Evolutionary conservation across 2,888 invertebrate species (phyloP).

Genomic region (Linnaemya tessellans): DNA sequence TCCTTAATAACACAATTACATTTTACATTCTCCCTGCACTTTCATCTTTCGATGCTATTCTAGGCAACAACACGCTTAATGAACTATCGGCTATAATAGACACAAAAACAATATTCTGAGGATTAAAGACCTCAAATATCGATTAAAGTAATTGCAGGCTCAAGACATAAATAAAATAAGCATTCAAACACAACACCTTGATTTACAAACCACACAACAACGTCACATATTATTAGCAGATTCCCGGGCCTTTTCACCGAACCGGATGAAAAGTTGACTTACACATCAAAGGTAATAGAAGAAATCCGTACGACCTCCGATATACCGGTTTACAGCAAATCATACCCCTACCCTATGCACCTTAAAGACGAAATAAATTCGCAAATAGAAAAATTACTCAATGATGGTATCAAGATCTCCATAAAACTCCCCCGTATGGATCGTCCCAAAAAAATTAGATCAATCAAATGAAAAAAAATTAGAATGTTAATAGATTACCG

Average conservation of each 20-base stretch:
- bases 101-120: constrained; percentile 1
- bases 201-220: too few species aligned
- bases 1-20: not conserved
- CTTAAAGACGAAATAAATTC: constrained; percentile 36
- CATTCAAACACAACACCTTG: too few species aligned
- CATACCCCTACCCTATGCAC: constrained; percentile 38
- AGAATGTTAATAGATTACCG: constrained; percentile 42
- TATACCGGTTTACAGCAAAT: constrained; percentile 17
- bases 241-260: constrained; percentile 15
- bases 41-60: constrained; percentile 1
- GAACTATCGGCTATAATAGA: constrained; percentile 5
- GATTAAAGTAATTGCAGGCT: not conserved
- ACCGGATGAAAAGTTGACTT: constrained; percentile 35
- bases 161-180: too few species aligned
- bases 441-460: constrained; percentile 31
- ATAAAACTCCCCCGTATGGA: constrained; percentile 39
- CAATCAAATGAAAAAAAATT: constrained; percentile 32
- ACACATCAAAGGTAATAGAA: constrained; percentile 22
- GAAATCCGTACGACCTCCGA: constrained; percentile 28
- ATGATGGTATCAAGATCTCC: constrained; percentile 3
- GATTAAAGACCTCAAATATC: not conserved
- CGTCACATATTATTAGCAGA: not conserved
- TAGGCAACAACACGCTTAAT: constrained; percentile 9
- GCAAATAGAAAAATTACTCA: constrained; percentile 31
- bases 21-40: constrained; percentile 6